phyloP scores from a whole-genome alignment of 1,140 invertebrate species.

The Atopsyche davidsoni region DNA sequence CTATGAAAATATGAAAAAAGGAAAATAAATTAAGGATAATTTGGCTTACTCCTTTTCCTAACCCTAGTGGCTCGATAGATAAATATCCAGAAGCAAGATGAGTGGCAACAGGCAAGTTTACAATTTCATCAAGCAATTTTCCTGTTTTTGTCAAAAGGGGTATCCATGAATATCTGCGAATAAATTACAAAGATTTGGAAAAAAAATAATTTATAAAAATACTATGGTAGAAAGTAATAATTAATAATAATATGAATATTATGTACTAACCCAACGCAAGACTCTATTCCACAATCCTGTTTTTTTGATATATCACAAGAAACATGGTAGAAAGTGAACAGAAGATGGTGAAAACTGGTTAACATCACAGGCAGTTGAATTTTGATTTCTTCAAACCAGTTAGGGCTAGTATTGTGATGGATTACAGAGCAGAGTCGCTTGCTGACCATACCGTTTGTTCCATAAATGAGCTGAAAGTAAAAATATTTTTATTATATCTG shows the following conservation, averaged over 20 bases:
- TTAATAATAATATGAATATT: neutral
- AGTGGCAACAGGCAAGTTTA: conserved; percentile 74
- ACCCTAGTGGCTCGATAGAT: conserved; percentile 78
- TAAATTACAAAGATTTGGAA: neutral
- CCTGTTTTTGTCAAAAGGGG: conserved; percentile 71
- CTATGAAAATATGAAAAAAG: no score
- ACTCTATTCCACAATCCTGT: conserved; percentile 72
- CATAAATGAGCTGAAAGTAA: conserved; percentile 26
- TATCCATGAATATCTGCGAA: conserved; percentile 75
- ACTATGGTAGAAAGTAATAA: neutral
- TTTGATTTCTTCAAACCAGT: conserved; percentile 88
- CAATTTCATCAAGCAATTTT: conserved; percentile 72
- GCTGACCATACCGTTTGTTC: conserved; percentile 39
- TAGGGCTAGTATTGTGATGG: conserved; percentile 74
- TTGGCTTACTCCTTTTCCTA: conserved; percentile 81
- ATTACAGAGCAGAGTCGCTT: conserved; percentile 65
- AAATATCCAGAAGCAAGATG: conserved; percentile 83
- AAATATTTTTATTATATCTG: neutral
- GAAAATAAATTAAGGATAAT: no score
- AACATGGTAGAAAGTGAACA: conserved; percentile 87
- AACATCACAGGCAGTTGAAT: conserved; percentile 73
- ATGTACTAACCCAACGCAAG: conserved; percentile 64
- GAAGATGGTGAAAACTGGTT: conserved; percentile 70
- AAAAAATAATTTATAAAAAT: conserved; percentile 3
- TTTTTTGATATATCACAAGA: conserved; percentile 82